phyloP scores from a whole-genome alignment of 2,797 vertebrate genomes.

The Ptychadena robeensis region DNA sequence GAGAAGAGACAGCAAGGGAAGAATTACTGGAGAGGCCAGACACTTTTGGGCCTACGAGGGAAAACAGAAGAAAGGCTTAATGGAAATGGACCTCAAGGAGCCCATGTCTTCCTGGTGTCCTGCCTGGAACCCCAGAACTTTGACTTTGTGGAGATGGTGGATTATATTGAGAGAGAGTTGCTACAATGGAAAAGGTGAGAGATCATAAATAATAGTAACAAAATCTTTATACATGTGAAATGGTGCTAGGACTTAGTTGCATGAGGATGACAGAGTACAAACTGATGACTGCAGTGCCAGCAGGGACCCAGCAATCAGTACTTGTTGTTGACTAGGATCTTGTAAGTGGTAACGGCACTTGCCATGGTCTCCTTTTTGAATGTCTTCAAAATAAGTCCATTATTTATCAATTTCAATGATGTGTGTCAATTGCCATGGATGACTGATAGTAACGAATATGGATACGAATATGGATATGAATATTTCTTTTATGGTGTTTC shows the following conservation, averaged over 20 bases:
- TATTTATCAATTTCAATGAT: no score
- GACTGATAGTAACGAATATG: no score
- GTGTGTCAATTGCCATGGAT: no score
- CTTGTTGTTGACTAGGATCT: no score
- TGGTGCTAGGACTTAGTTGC: not conserved
- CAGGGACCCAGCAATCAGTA: no score
- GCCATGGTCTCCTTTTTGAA: no score
- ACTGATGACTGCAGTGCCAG: not conserved
- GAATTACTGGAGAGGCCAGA: constrained; percentile 46
- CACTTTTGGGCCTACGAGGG: not conserved
- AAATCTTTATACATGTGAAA: not conserved
- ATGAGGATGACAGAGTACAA: not conserved
- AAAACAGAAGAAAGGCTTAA: constrained; percentile 19
- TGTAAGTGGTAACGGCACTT: no score
- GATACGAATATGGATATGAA: no score
- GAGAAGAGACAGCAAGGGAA: constrained; percentile 35
- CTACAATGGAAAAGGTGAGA: constrained; percentile 60
- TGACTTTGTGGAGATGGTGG: constrained; percentile 57
- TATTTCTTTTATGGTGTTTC: no score
- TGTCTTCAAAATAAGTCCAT: no score
- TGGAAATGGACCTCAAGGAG: constrained; percentile 11
- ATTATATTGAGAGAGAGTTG: constrained; percentile 56
- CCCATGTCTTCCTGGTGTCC: constrained; percentile 55
- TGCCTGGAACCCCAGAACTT: constrained; percentile 21
- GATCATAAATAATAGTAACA: not conserved